Percentiles rank a stretch among this genome's conserved stretches.
phyloP scores from a whole-genome alignment of 2,797 vertebrate genomes.

The Eleutherodactylus coqui region DNA sequence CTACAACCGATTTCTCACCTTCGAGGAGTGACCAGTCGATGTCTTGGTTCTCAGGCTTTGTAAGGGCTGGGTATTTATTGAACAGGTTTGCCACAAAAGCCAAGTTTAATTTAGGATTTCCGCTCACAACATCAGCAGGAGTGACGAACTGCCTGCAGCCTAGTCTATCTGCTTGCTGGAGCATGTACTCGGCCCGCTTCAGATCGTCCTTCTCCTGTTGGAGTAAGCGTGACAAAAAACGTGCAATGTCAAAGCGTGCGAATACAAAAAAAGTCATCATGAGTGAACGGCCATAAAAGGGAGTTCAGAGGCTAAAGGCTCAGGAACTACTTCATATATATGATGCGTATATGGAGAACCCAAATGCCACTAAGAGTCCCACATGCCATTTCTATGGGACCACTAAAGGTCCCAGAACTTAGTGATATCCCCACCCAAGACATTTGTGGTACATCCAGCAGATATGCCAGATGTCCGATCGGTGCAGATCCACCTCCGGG shows the following conservation, averaged over 20 bases:
- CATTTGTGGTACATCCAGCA: too few species aligned
- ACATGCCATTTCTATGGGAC: too few species aligned
- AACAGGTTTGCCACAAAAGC: conserved; percentile 97
- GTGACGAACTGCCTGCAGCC: conserved; percentile 95
- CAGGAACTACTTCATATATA: not conserved
- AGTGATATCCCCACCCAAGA: too few species aligned
- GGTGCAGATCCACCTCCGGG: too few species aligned
- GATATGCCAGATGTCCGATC: too few species aligned
- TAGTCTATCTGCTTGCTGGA: conserved; percentile 87
- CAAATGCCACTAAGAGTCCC: too few species aligned
- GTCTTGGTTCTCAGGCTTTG: conserved; percentile 92
- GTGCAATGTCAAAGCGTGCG: not conserved
- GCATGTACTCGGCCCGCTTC: conserved; percentile 88
- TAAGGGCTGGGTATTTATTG: conserved; percentile 95
- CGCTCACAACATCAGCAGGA: conserved; percentile 85
- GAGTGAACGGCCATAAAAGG: not conserved
- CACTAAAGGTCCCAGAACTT: too few species aligned
- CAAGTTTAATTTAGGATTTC: conserved; percentile 94
- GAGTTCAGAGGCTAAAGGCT: not conserved
- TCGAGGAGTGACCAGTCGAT: conserved; percentile 88
- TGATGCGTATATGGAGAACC: too few species aligned
- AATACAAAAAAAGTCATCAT: too few species aligned
- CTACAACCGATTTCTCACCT: conserved; percentile 75
- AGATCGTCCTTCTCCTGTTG: conserved; percentile 88
- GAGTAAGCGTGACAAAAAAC: not conserved